Conservation (phyloP, 2,113 vertebrate species). For the Pseudorhombus dupliciocellatus region DNA sequence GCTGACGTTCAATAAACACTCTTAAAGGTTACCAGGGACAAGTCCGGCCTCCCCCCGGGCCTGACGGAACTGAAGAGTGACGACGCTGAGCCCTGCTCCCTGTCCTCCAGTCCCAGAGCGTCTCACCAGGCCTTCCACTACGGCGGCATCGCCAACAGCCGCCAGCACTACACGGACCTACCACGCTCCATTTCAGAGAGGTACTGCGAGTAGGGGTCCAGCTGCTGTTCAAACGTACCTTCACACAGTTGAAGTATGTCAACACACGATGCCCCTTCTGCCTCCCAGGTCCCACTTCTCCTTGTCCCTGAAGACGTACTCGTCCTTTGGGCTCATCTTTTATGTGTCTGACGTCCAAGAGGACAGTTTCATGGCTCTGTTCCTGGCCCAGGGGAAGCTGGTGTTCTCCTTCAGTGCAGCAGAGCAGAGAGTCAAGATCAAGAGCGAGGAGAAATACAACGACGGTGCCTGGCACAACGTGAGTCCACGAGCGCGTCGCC, state of each 20-base stretch:
- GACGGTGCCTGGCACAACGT: slow-evolving; percentile 93
- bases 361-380: slow-evolving; percentile 89
- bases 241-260: background rate
- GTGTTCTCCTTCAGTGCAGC: slow-evolving; percentile 88
- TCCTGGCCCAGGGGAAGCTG: slow-evolving; percentile 88
- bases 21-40: slow-evolving; percentile 83
- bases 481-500: slow-evolving; percentile 60
- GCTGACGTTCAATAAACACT: slow-evolving; percentile 4
- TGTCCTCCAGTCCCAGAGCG: slow-evolving; percentile 83
- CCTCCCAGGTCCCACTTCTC: slow-evolving; percentile 88
- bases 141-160: slow-evolving; percentile 89
- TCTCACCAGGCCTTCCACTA: slow-evolving; percentile 83
- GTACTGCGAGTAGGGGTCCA: slow-evolving; percentile 67
- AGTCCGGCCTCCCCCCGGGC: slow-evolving; percentile 75
- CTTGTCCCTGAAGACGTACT: slow-evolving; percentile 90
- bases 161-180: slow-evolving; percentile 87
- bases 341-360: slow-evolving; percentile 88
- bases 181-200: slow-evolving; percentile 85
- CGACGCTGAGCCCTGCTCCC: slow-evolving; percentile 80
- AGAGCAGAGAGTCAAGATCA: slow-evolving; percentile 87
- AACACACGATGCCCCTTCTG: background rate
- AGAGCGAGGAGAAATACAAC: slow-evolving; percentile 88
- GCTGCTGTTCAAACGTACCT: slow-evolving; percentile 3
- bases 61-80: slow-evolving; percentile 76
- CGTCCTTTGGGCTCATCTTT: slow-evolving; percentile 90